A percentile compares a stretch with the other conserved stretches of the same genome.
Conservation (phyloP, 1,140 invertebrate genomes). For the Patella vulgata region DNA sequence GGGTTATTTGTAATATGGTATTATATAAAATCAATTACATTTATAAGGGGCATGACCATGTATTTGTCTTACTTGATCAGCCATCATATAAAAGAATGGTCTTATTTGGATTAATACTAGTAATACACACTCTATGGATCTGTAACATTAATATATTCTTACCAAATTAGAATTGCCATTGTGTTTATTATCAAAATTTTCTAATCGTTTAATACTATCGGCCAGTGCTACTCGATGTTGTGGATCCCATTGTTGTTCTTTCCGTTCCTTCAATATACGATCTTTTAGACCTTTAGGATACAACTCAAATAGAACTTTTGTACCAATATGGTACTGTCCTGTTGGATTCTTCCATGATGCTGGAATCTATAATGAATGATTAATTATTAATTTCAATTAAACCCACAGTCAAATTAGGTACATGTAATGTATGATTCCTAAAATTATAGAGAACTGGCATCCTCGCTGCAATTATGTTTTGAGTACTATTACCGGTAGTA, state of each 20-base stretch:
- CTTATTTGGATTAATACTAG: no score
- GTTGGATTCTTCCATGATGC: slow-evolving; percentile 83
- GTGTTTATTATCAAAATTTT: slow-evolving; percentile 69
- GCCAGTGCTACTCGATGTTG: slow-evolving; percentile 81
- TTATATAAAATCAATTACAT: no score
- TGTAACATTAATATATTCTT: slow-evolving; percentile 2
- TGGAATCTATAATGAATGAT: slow-evolving; percentile 77
- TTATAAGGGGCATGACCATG: no score
- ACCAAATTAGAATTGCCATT: slow-evolving; percentile 66
- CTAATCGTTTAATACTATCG: slow-evolving; percentile 77
- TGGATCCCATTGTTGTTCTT: slow-evolving; percentile 87
- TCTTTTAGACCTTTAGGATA: slow-evolving; percentile 84
- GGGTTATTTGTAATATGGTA: no score
- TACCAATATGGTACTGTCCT: slow-evolving; percentile 82
- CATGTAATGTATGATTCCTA: no score
- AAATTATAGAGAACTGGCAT: slow-evolving; percentile 25
- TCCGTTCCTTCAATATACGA: slow-evolving; percentile 82
- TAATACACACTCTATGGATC: no score
- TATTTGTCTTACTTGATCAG: no score
- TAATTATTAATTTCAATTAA: no score
- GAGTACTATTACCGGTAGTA: no score
- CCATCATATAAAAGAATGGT: no score
- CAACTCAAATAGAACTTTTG: slow-evolving; percentile 86
- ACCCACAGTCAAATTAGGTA: no score
- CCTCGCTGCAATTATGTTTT: neutral